phyloP scores from a whole-genome alignment of 1,140 invertebrate genomes.

The Zaprionus tsacasi region DNA sequence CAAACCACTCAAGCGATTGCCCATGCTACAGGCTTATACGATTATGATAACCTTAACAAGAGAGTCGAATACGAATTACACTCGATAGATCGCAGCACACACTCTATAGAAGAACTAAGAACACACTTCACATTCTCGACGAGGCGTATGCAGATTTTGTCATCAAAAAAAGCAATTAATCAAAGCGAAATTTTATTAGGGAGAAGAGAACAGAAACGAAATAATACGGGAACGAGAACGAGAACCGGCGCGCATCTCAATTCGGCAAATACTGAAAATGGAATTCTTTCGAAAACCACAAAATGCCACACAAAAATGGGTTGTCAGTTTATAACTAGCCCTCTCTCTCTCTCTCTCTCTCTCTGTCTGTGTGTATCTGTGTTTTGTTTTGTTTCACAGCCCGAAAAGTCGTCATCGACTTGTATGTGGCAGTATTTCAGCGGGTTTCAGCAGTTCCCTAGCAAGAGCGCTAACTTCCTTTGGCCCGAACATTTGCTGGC shows the following conservation, averaged over 20 bases:
- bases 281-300: conserved; percentile 81
- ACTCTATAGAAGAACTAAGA: background rate
- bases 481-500: conserved; percentile 42
- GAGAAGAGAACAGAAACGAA: background rate
- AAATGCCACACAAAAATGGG: conserved; percentile 69
- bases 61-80: background rate
- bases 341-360: conserved; percentile 37
- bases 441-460: conserved; percentile 28
- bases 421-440: conserved; percentile 44
- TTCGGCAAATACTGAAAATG: conserved; percentile 83
- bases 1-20: conserved; percentile 82
- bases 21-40: conserved; percentile 59
- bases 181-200: background rate
- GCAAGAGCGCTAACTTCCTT: conserved; percentile 52
- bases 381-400: conserved; percentile 55
- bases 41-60: conserved; percentile 20
- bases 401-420: conserved; percentile 50
- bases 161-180: background rate
- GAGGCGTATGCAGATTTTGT: background rate
- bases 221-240: conserved; percentile 22
- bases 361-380: conserved; percentile 33
- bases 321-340: conserved; percentile 74
- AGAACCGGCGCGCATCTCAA: conserved; percentile 82
- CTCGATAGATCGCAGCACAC: background rate
- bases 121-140: conserved; percentile 2